Evolutionary conservation across 1,140 invertebrate genomes (phyloP), one percentile per base, ranked within the genome.

Genomic region (Zaprionus tsacasi): DNA sequence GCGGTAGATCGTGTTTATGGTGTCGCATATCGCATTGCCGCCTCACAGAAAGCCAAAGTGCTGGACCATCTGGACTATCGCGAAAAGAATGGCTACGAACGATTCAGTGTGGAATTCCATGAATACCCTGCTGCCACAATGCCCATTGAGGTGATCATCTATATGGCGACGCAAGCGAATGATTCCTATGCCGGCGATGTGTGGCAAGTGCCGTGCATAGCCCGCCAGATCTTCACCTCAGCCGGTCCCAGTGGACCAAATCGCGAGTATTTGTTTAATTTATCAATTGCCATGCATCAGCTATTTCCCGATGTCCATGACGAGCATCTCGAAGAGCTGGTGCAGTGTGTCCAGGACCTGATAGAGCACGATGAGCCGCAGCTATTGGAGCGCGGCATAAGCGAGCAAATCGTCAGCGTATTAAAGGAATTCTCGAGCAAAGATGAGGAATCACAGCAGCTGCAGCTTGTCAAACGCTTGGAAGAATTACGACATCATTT

Each of bases 51-150:
- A 77, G 94, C 95, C 10, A 83, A 93, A 75, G 97, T 99, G 0
- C 93, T 96, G 5, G 93, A 95, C 48, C 96, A 99, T 91, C 93
- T 99, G 65, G 98, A 99, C 91, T 96, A 95, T 82, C 93, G 98
- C 89, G 98, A 99, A 93, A 98, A 97, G 87, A 97, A 96, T 92
- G 97, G 97, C n/a, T 98, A 98, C 88, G 93, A 95, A 52, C 95
- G 96, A 66, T 94, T 94, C 89, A 93, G 85, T 35, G 94, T 96
- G 4, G 92, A 93, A 27, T 98, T 98, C 83, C 94, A 96, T 93
- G 96, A 96, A 1, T 94, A 93, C 75, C 77, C 93, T 60, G 90
- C 86, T 7, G 91, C 83, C 15, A 66, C 93, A 13, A 71, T 27
- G 0, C 71, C 93, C 50, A 96, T 98, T 92, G 91, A 95, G 40